Evolutionary conservation across 2,888 invertebrate genomes (phyloP).

Genomic region (Crocallis elinguaria): DNA sequence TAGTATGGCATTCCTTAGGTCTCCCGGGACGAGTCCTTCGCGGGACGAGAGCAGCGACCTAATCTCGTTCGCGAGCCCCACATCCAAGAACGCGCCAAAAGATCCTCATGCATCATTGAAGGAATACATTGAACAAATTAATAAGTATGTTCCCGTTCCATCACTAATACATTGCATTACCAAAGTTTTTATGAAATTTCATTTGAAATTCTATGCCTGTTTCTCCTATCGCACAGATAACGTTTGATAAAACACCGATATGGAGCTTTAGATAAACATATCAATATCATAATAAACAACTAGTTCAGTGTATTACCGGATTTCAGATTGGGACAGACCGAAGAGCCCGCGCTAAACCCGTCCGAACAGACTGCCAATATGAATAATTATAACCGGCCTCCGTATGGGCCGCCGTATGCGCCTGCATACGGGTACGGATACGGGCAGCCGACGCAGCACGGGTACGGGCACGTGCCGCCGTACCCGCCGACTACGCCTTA

Average conservation of each 20-base stretch:
- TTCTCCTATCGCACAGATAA: constrained; percentile 20
- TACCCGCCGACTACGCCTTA: constrained; percentile 65
- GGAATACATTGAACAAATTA: constrained; percentile 79
- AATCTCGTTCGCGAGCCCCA: constrained; percentile 89
- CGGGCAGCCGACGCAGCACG: constrained; percentile 40
- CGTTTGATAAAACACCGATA: constrained; percentile 16
- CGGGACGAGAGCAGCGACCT: constrained; percentile 83
- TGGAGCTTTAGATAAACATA: constrained; percentile 29
- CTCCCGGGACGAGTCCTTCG: constrained; percentile 75
- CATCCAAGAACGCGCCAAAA: constrained; percentile 75
- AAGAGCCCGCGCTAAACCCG: constrained; percentile 63
- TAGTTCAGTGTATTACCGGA: constrained; percentile 19
- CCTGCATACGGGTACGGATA: constrained; percentile 59
- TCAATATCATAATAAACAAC: constrained; percentile 21
- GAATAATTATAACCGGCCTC: constrained; percentile 75
- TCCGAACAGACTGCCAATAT: constrained; percentile 60
- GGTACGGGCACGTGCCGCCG: constrained; percentile 59
- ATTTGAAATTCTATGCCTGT: not conserved
- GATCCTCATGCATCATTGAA: constrained; percentile 83
- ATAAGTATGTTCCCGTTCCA: constrained; percentile 49
- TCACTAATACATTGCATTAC: constrained; percentile 3
- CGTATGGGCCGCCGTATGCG: constrained; percentile 57
- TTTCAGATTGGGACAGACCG: constrained; percentile 76
- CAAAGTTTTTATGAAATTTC: not conserved
- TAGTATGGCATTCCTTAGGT: constrained; percentile 48